Evolutionary conservation across 2,113 vertebrate genomes (phyloP).

Genomic region (Turdus rufiventris): DNA sequence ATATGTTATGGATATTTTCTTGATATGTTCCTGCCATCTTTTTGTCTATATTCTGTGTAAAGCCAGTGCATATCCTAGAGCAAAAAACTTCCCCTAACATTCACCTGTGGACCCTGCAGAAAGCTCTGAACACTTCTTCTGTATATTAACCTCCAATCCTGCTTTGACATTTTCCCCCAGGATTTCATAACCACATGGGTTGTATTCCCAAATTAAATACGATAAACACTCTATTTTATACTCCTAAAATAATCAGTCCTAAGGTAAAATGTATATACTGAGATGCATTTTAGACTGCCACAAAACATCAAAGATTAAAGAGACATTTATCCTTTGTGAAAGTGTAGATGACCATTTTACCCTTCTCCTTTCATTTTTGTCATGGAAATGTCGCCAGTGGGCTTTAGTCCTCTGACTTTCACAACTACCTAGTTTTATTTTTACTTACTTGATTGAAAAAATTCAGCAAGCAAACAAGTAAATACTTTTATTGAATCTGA

Average conservation of each 20-base stretch:
- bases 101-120: neutral
- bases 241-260: neutral
- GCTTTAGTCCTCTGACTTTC: neutral
- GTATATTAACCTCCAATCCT: neutral
- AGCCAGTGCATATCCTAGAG: neutral
- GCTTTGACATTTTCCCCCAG: neutral
- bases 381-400: neutral
- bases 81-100: neutral
- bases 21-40: neutral
- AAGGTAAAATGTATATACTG: neutral
- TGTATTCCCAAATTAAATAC: neutral
- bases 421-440: neutral
- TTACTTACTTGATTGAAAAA: neutral
- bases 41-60: neutral
- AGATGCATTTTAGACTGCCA: neutral
- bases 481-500: neutral
- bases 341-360: neutral
- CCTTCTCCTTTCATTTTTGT: neutral
- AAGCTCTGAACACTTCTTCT: neutral
- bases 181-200: neutral
- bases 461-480: neutral
- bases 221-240: neutral
- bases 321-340: neutral
- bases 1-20: neutral
- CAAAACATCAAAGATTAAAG: neutral